phyloP scores from a whole-genome alignment of 2,797 vertebrate species.

The Sandelia bainsii region DNA sequence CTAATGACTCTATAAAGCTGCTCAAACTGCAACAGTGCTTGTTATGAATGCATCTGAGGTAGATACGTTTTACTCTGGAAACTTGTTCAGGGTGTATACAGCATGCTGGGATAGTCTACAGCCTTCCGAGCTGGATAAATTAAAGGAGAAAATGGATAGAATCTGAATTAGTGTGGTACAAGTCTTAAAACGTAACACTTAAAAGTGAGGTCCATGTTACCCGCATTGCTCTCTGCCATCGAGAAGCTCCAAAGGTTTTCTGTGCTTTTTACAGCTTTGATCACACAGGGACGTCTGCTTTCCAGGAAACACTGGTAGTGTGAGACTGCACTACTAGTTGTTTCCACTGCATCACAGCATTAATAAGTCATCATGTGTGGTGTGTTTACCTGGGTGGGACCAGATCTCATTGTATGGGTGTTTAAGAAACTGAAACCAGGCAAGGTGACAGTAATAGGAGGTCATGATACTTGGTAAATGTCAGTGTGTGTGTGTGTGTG shows the following conservation, averaged over 20 bases:
- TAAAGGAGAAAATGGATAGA: no score
- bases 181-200: not conserved
- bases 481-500: no score
- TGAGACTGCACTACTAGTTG: not conserved
- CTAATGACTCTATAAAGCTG: no score
- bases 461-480: slow-evolving; percentile 10
- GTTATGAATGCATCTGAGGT: no score
- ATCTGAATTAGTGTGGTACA: not conserved
- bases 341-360: slow-evolving; percentile 11
- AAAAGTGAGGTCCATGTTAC: not conserved
- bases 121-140: not conserved
- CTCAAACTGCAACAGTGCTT: no score
- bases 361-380: slow-evolving; percentile 8
- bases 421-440: slow-evolving; percentile 36
- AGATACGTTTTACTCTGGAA: no score
- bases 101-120: no score
- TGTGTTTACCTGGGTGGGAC: slow-evolving; percentile 35
- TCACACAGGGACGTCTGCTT: slow-evolving; percentile 11
- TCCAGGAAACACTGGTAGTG: slow-evolving; percentile 25
- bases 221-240: not conserved
- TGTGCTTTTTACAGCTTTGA: slow-evolving; percentile 14
- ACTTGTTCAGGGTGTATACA: no score
- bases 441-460: slow-evolving; percentile 12
- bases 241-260: not conserved
- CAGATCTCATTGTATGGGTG: not conserved